Evolutionary conservation across 1,140 invertebrate species (phyloP).

Genomic region (Pachypsylla venusta): DNA sequence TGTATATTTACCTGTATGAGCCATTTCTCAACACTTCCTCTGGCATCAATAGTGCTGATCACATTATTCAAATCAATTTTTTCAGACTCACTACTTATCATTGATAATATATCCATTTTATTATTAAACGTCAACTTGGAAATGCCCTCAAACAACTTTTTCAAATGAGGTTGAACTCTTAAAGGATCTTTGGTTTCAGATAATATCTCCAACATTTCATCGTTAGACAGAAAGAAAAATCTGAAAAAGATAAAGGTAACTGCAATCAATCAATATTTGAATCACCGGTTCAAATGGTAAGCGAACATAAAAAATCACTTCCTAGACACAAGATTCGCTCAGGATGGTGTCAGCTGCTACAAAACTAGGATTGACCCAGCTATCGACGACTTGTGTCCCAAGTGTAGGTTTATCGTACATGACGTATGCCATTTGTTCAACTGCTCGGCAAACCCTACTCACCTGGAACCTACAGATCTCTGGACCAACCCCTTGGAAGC

Average conservation of each 20-base stretch:
- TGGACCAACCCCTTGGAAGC: no score
- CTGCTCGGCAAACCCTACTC: no score
- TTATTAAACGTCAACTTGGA: conserved; percentile 53
- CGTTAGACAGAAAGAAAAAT: conserved; percentile 91
- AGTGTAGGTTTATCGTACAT: no score
- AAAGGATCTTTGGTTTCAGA: conserved; percentile 80
- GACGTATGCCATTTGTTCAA: no score
- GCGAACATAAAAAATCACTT: neutral
- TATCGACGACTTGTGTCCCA: no score
- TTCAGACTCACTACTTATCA: conserved; percentile 75
- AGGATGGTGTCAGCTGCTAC: neutral
- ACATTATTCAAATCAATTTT: conserved; percentile 48
- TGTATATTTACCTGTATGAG: conserved; percentile 51
- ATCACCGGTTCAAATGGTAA: neutral
- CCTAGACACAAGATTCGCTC: neutral
- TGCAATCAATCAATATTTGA: neutral
- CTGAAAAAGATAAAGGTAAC: conserved; percentile 32
- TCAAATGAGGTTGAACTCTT: conserved; percentile 77
- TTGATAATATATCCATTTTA: conserved; percentile 62
- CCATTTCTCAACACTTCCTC: conserved; percentile 88
- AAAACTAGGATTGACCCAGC: no score
- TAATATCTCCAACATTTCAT: conserved; percentile 88
- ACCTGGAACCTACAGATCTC: no score
- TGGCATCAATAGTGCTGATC: conserved; percentile 61
- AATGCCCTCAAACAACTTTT: conserved; percentile 82